These are phyloP conservation scores for Bugulina stolonifera DNA, from an alignment of 2,888 invertebrate species.

Conservation along the genomic window DNA sequence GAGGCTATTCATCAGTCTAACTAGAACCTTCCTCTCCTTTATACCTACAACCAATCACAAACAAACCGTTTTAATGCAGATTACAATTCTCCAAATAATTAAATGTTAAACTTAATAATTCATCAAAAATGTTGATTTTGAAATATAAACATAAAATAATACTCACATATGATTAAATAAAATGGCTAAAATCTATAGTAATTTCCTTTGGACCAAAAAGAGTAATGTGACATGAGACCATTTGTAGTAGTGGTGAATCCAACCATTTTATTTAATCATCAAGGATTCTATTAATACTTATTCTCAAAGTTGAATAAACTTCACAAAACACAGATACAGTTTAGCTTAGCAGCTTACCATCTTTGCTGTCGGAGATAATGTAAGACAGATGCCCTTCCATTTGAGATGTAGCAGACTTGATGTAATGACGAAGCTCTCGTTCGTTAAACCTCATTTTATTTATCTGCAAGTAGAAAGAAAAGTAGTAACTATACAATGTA, in stretches of 20 bases:
- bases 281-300: not conserved
- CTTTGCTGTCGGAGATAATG: slow-evolving; percentile 5
- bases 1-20: not conserved
- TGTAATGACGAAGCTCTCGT: not conserved
- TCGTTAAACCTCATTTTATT: slow-evolving; percentile 23
- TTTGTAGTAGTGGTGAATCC: no score
- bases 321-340: not conserved
- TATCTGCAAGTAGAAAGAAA: not conserved
- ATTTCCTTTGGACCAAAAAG: no score
- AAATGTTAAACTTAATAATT: not conserved
- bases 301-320: not conserved
- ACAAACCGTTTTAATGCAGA: not conserved
- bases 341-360: not conserved
- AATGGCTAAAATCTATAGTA: no score
- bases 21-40: not conserved
- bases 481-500: no score
- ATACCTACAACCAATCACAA: not conserved
- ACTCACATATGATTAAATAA: no score
- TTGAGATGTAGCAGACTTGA: not conserved
- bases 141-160: no score
- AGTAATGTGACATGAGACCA: no score
- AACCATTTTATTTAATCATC: no score
- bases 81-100: not conserved
- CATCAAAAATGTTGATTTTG: not conserved
- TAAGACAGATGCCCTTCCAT: not conserved